A percentile compares a stretch with the other conserved stretches of the same genome.
These are phyloP conservation scores for Brachyhypopomus gauderio DNA, from an alignment of 2,113 vertebrate genomes.

Conservation along the genomic window DNA sequence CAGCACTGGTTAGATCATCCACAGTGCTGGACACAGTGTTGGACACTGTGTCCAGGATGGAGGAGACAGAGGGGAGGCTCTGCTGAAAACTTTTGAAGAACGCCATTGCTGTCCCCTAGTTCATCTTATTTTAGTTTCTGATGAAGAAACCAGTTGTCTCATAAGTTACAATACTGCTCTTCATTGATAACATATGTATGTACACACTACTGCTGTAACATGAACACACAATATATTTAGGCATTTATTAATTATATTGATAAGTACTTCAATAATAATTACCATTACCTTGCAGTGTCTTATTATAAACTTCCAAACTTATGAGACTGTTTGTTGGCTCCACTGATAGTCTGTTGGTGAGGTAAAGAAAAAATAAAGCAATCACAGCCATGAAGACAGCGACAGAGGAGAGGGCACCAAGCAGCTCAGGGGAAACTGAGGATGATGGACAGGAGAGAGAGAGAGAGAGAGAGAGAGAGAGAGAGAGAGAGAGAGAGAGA, in stretches of 20 bases:
- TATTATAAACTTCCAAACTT: slow-evolving; percentile 79
- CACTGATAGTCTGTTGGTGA: slow-evolving; percentile 97
- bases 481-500: slow-evolving; percentile 3
- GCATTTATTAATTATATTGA: too few relatives aligned
- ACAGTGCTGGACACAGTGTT: slow-evolving; percentile 86
- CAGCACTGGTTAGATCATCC: slow-evolving; percentile 82
- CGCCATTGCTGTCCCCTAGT: slow-evolving; percentile 75
- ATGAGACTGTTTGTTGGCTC: slow-evolving; percentile 85
- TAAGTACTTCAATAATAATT: too few relatives aligned
- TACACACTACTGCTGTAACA: neutral
- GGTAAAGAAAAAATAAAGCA: slow-evolving; percentile 94
- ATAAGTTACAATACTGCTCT: neutral
- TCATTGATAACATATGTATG: neutral
- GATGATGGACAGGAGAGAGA: slow-evolving; percentile 52
- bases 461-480: slow-evolving; percentile 25
- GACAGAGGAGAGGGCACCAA: slow-evolving; percentile 92
- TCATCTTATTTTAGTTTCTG: slow-evolving; percentile 27
- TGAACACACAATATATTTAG: too few relatives aligned
- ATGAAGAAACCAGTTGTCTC: slow-evolving; percentile 22
- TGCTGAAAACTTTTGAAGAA: slow-evolving; percentile 92
- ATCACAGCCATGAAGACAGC: slow-evolving; percentile 90
- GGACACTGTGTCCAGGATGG: slow-evolving; percentile 84
- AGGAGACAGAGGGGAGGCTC: slow-evolving; percentile 88
- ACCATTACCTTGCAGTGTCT: slow-evolving; percentile 79
- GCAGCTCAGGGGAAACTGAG: slow-evolving; percentile 94